A percentile compares a stretch with the other conserved stretches of the same genome.
Evolutionary conservation across 2,113 vertebrate species (phyloP).

Genomic region (Balaenoptera acutorostrata): DNA sequence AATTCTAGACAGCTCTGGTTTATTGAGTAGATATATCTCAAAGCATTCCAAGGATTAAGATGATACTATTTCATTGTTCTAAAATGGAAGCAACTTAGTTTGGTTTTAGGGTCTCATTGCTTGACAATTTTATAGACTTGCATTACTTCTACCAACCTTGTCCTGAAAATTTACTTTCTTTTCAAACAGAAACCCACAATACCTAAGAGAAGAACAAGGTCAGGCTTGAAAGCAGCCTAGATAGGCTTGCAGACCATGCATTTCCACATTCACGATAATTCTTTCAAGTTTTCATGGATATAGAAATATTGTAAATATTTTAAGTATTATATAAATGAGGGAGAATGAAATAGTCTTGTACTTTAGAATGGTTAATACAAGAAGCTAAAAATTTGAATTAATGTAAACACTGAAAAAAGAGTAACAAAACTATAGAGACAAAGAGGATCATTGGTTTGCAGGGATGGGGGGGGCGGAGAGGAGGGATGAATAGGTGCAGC

Average conservation of each 20-base stretch:
- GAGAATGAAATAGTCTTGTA: background rate
- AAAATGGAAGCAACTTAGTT: background rate
- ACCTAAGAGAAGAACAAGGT: background rate
- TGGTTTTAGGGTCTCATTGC: background rate
- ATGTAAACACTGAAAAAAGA: background rate
- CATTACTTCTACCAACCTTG: background rate
- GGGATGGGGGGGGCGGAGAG: background rate
- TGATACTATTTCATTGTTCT: background rate
- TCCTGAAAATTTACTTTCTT: background rate
- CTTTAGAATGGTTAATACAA: background rate
- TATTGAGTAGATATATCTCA: background rate
- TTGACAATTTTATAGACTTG: background rate
- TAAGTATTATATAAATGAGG: background rate
- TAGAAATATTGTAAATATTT: background rate
- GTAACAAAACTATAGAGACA: background rate
- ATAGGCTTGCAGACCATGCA: background rate
- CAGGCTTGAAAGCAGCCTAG: background rate
- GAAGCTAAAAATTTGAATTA: background rate
- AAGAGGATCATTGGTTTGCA: background rate
- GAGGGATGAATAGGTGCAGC: background rate
- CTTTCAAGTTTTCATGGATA: background rate
- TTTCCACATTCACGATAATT: background rate
- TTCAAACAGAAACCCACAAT: background rate
- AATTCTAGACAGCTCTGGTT: background rate
- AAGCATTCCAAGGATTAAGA: background rate